These are phyloP conservation scores for Miniopterus natalensis DNA, from an alignment of 2,113 vertebrate species.

Conservation along the genomic window DNA sequence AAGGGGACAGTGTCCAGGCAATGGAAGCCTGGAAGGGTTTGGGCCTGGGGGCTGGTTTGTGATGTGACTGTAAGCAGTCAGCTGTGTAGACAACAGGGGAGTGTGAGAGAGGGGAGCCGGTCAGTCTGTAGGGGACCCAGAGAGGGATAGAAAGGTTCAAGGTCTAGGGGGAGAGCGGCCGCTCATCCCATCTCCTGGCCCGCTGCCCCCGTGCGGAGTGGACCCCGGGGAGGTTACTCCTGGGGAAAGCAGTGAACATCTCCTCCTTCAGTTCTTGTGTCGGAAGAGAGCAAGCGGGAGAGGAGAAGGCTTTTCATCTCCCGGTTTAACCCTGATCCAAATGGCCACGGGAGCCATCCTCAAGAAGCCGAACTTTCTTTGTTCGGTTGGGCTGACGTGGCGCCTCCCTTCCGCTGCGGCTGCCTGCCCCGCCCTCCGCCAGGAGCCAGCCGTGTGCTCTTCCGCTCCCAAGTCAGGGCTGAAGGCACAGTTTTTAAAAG, in stretches of 20 bases:
- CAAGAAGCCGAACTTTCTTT: conserved; percentile 21
- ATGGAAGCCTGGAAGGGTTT: not conserved
- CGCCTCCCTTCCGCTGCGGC: not conserved
- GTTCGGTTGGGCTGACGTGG: not conserved
- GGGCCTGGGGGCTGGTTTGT: too few relatives aligned
- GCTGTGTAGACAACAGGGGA: not conserved
- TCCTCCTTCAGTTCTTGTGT: conserved; percentile 71
- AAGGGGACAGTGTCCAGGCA: too few relatives aligned
- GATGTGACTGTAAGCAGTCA: not conserved
- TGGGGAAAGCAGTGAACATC: not conserved
- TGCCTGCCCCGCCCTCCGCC: not conserved
- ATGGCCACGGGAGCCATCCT: not conserved
- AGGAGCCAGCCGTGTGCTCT: not conserved
- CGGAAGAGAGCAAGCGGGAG: not conserved
- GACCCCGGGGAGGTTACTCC: too few relatives aligned
- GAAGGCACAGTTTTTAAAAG: not conserved
- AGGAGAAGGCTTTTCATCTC: not conserved
- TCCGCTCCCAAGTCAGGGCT: not conserved
- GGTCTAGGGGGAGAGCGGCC: not conserved
- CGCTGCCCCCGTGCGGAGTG: not conserved
- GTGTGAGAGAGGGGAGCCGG: not conserved
- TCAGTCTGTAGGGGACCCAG: not conserved
- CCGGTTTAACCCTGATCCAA: conserved; percentile 40
- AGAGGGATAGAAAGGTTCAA: fast-evolving
- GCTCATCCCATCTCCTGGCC: not conserved